These are phyloP conservation scores for Ursus arctos DNA, from an alignment of 2,113 vertebrate species.

Conservation along the genomic window DNA sequence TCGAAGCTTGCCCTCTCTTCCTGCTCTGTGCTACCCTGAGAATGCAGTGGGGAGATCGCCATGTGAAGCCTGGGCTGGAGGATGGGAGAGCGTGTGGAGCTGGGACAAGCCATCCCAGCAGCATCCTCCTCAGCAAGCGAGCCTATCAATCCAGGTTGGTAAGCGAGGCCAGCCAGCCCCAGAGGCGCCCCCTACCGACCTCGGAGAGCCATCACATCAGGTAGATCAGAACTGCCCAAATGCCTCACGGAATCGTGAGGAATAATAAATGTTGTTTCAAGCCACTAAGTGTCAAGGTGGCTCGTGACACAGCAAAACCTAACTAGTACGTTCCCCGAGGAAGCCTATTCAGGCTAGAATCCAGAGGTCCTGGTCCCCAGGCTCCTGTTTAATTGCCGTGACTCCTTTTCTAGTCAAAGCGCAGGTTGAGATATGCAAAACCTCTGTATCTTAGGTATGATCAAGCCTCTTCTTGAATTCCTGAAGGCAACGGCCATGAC, in stretches of 20 bases:
- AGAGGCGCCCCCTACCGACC: neutral
- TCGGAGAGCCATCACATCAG: neutral
- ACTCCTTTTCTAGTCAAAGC: neutral
- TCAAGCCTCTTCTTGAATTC: neutral
- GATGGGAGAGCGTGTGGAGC: neutral
- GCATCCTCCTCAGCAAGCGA: neutral
- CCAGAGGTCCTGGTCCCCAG: neutral
- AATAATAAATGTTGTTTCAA: neutral
- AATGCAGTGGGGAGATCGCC: neutral
- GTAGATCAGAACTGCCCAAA: neutral
- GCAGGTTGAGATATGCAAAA: neutral
- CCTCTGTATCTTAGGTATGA: neutral
- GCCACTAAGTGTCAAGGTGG: neutral
- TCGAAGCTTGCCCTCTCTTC: neutral
- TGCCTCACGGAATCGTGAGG: neutral
- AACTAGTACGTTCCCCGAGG: neutral
- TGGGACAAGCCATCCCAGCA: neutral
- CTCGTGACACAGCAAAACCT: slow-evolving; percentile 13
- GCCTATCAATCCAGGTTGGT: neutral
- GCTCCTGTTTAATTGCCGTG: neutral
- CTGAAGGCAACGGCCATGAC: neutral
- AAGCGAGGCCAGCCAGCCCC: neutral
- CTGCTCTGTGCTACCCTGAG: neutral
- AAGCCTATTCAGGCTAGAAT: neutral
- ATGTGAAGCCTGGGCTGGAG: neutral